Base-by-base conservation (phyloP, 2,797 vertebrate species). In the Spinibarbus caldwelli region DNA sequence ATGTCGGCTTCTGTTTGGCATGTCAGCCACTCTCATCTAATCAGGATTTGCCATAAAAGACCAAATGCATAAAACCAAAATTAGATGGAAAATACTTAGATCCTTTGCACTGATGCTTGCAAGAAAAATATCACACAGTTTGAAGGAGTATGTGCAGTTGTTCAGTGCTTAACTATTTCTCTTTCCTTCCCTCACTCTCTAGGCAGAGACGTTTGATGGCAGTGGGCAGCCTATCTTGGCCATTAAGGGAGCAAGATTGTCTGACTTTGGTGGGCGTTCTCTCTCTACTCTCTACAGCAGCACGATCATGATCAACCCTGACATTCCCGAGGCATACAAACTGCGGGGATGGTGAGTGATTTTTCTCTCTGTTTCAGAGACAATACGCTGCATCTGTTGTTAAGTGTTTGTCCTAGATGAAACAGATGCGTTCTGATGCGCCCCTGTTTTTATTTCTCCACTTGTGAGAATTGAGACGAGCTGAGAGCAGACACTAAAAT, bases 161-260 rank as follows among this genome's bases (percentile, higher is more conserved):
- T 38, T 78, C n/a, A 36, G 19, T 4, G 14, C 43, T 10, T 31
- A 12, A 41, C 71, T 67, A 23, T 85, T 71, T 64, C 17, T 41
- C 7, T 36, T 49, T 81, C 17, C 29, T n/a, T 54, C 47, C 67
- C 29, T 82, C 82, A 62, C 49, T 88, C 82, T 89, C 77, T 89
- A 99, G 98, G 98, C 98, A 52, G 97, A 99, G 88, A 96, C 92
- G 64, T 99, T 99, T 91, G 97, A 99, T 59, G 97, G 97, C 38
- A 95, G 96, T 7, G 95, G 95, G 82, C 97, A 98, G 87, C 98
- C 98, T 10, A 94, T 99, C 86, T 2, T 99, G 86, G 98, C 98
- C 87, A 96, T 99, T 89, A 99, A 97, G 93, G 97, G 95, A 85
- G 98, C 97, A 15, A 93, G 97, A 84, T 94, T 99, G 52, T 99